phyloP scores from a whole-genome alignment of 2,888 invertebrate genomes.

The Metalampra italica region DNA sequence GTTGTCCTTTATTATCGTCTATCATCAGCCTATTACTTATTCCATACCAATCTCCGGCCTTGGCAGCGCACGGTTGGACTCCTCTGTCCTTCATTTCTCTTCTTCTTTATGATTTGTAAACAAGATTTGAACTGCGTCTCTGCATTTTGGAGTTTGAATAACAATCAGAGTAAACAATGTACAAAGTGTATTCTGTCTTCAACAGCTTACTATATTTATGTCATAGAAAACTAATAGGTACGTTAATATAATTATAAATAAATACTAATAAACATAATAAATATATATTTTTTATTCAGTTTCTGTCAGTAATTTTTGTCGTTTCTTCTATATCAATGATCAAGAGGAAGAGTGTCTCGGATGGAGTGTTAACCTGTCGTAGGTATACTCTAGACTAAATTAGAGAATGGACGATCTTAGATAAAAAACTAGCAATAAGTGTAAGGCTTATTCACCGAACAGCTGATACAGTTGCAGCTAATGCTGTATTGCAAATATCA shows the following conservation, averaged over 20 bases:
- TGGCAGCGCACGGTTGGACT: slow-evolving; percentile 31
- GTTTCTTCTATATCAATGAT: too few species aligned
- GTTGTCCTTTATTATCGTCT: background rate
- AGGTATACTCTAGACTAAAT: too few species aligned
- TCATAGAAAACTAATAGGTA: too few species aligned
- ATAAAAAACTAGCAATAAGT: too few species aligned
- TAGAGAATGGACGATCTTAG: too few species aligned
- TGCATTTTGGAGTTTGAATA: background rate
- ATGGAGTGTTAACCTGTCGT: too few species aligned
- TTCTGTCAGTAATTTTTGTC: too few species aligned
- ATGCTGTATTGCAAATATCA: slow-evolving; percentile 15
- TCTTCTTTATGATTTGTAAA: slow-evolving; percentile 50
- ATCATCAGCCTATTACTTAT: slow-evolving; percentile 7
- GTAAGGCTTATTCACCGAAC: too few species aligned
- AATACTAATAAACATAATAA: too few species aligned
- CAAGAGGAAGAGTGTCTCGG: too few species aligned
- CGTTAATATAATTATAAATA: too few species aligned
- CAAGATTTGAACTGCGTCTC: slow-evolving; percentile 25
- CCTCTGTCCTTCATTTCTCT: slow-evolving; percentile 39
- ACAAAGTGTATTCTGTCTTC: background rate
- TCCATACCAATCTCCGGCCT: slow-evolving; percentile 28
- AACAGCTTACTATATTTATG: background rate
- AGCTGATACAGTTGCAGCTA: background rate
- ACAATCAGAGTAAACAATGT: background rate
- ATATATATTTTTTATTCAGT: too few species aligned